Evolutionary conservation across 2,113 vertebrate genomes (phyloP).

Genomic region (Neomonachus schauinslandi): DNA sequence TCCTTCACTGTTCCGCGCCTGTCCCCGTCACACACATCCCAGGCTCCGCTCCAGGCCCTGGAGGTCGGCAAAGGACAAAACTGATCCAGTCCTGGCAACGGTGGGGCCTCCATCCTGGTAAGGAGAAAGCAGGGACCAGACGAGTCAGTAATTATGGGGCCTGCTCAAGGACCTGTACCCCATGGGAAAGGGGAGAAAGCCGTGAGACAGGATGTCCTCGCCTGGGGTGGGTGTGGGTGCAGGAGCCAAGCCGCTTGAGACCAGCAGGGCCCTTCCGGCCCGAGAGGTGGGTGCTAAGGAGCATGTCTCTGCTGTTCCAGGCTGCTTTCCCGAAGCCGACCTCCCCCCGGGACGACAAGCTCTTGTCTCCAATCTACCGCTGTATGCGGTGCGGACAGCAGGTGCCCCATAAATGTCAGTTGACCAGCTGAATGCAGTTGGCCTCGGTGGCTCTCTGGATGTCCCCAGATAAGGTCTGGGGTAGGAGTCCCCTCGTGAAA

Average conservation of each 20-base stretch:
- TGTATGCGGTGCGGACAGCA: accelerated
- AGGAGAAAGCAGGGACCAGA: background rate
- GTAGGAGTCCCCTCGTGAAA: accelerated
- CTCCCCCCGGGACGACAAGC: accelerated
- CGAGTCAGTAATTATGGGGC: accelerated
- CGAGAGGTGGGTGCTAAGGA: background rate
- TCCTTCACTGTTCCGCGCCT: accelerated
- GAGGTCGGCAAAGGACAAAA: accelerated
- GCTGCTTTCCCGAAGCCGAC: accelerated
- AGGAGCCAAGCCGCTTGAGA: accelerated
- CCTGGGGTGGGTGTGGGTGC: accelerated
- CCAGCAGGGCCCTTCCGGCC: accelerated
- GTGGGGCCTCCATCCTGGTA: accelerated
- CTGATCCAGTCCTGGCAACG: accelerated
- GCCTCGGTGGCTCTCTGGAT: accelerated
- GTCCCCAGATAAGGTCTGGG: no score
- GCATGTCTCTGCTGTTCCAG: accelerated
- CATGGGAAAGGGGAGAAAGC: background rate
- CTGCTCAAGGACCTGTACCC: accelerated
- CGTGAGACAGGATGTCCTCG: accelerated
- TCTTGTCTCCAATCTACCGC: accelerated
- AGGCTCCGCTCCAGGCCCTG: accelerated
- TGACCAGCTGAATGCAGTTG: accelerated
- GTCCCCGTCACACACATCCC: background rate
- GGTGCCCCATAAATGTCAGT: accelerated